phyloP scores from a whole-genome alignment of 2,797 vertebrate genomes.

The Hydrocynus forskahlii region DNA sequence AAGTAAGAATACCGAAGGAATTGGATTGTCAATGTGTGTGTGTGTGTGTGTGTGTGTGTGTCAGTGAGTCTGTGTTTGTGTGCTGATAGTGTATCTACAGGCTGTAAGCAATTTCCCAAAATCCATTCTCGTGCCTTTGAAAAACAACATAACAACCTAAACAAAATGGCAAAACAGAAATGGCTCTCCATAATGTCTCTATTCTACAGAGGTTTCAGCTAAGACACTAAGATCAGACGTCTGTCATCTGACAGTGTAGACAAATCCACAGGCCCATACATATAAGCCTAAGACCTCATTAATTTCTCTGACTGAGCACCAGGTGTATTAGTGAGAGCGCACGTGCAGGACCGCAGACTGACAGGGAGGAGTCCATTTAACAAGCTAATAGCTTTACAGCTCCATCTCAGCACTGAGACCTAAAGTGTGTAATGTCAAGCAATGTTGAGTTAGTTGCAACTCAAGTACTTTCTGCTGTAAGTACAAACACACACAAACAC shows the following conservation, averaged over 20 bases:
- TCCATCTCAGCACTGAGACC: neutral
- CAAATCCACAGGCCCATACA: neutral
- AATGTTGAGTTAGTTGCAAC: no score
- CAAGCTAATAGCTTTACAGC: neutral
- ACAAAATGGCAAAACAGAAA: no score
- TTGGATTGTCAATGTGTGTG: neutral
- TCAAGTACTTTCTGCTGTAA: no score
- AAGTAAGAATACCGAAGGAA: no score
- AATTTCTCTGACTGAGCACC: slow-evolving; percentile 16
- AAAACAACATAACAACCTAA: no score
- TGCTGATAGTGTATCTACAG: no score
- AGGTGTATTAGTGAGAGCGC: neutral
- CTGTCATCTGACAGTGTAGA: neutral
- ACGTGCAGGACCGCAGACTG: neutral
- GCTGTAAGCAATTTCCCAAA: no score
- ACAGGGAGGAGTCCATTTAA: neutral
- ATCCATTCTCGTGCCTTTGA: no score
- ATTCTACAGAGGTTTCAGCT: neutral
- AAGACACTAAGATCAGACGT: slow-evolving; percentile 32
- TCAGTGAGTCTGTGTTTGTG: no score
- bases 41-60: neutral
- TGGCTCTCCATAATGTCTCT: no score
- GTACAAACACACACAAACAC: no score
- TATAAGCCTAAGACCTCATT: slow-evolving; percentile 12
- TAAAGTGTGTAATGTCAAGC: no score